Conservation (phyloP, 2,797 vertebrate species). For the Hapalemur alaotrensis region DNA sequence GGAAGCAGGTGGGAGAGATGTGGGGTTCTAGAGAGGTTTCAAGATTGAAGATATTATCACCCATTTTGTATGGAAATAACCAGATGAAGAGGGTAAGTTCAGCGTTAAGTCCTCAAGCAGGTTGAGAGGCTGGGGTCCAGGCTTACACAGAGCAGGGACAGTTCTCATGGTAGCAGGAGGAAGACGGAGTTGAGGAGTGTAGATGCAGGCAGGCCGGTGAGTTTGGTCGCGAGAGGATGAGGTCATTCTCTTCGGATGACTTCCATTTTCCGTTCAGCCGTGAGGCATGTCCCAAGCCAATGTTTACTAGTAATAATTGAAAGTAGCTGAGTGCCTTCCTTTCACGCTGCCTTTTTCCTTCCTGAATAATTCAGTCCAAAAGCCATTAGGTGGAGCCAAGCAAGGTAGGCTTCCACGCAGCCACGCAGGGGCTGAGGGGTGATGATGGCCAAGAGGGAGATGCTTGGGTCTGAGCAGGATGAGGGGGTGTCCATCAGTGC, state of each 20-base stretch:
- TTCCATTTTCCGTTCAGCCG: not conserved
- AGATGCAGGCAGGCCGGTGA: not conserved
- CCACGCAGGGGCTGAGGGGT: not conserved
- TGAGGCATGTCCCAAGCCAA: not conserved
- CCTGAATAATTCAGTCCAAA: conserved; percentile 38
- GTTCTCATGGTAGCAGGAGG: not conserved
- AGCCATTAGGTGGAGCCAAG: not conserved
- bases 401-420: not conserved
- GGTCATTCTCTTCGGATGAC: not conserved
- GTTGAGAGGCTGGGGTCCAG: not conserved
- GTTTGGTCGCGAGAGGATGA: not conserved
- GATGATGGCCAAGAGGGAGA: not conserved
- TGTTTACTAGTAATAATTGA: not conserved
- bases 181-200: not conserved
- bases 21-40: not conserved
- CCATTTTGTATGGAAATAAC: not conserved
- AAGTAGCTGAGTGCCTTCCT: not conserved
- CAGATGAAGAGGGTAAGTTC: not conserved
- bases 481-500: not conserved
- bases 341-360: not conserved
- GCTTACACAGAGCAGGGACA: not conserved
- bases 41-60: not conserved
- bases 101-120: not conserved
- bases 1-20: not conserved
- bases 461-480: too few species aligned